Percentiles rank a stretch among this genome's conserved stretches.
Conservation (phyloP, 2,888 invertebrate genomes). For the Chromoteleia sp. region DNA sequence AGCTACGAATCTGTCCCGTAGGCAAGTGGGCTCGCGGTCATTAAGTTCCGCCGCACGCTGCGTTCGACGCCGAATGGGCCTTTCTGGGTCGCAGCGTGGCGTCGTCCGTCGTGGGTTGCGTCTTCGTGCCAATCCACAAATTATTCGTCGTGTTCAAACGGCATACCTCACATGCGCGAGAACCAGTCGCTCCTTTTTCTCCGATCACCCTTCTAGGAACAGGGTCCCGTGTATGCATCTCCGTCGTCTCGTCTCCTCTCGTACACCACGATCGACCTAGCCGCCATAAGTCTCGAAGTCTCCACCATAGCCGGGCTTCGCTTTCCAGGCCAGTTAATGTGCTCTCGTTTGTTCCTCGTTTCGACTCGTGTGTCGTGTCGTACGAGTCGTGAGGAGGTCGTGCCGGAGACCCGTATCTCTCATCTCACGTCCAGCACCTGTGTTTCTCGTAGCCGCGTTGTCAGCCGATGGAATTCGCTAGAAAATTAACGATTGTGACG, state of each 20-base stretch:
- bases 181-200: slow-evolving; percentile 62
- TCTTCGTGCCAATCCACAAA: slow-evolving; percentile 82
- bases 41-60: slow-evolving; percentile 61
- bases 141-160: slow-evolving; percentile 81
- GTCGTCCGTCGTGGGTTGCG: slow-evolving; percentile 66
- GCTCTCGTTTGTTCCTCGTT: slow-evolving; percentile 84
- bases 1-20: slow-evolving; percentile 57
- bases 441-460: slow-evolving; percentile 83
- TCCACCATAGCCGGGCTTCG: slow-evolving; percentile 54
- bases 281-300: slow-evolving; percentile 68
- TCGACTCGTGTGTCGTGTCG: slow-evolving; percentile 76
- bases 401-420: slow-evolving; percentile 76
- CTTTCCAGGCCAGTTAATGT: slow-evolving; percentile 80
- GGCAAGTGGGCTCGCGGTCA: slow-evolving; percentile 40
- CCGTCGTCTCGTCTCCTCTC: slow-evolving; percentile 76
- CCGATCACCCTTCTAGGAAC: slow-evolving; percentile 76
- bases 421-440: slow-evolving; percentile 82
- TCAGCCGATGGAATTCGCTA: slow-evolving; percentile 79
- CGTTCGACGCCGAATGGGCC: slow-evolving; percentile 61
- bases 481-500: slow-evolving; percentile 80
- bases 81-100: slow-evolving; percentile 67
- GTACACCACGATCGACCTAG: slow-evolving; percentile 82
- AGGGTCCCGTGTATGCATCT: slow-evolving; percentile 74
- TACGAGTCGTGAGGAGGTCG: slow-evolving; percentile 78
- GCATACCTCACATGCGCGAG: slow-evolving; percentile 71